Conservation (phyloP, 2,888 invertebrate species). For the Axea sp. region DNA sequence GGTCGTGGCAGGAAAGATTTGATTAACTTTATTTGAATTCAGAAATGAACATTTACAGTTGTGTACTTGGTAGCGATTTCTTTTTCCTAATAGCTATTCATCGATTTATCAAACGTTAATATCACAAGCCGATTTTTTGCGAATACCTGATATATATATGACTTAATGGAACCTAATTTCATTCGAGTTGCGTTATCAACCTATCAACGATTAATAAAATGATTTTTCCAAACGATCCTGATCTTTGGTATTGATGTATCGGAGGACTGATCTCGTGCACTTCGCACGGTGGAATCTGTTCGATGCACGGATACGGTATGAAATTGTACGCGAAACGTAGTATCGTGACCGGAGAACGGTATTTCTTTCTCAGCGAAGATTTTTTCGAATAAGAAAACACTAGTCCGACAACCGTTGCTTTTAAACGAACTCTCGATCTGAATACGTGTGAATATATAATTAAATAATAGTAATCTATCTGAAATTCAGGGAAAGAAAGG, state of each 20-base stretch:
- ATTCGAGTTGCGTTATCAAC: constrained; percentile 26
- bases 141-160: constrained; percentile 22
- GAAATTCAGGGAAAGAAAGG: constrained; percentile 6
- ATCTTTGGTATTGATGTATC: constrained; percentile 27
- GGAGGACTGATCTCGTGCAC: constrained; percentile 41
- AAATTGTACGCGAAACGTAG: constrained; percentile 53
- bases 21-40: constrained; percentile 28
- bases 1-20: constrained; percentile 30
- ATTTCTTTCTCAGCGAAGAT: constrained; percentile 53
- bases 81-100: constrained; percentile 21
- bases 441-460: constrained; percentile 47
- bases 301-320: constrained; percentile 54
- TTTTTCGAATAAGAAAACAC: constrained; percentile 42
- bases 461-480: constrained; percentile 23
- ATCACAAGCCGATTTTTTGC: constrained; percentile 37
- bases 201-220: constrained; percentile 46
- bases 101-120: constrained; percentile 26
- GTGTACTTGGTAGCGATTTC: constrained; percentile 14
- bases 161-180: constrained; percentile 44
- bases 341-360: constrained; percentile 60
- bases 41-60: constrained; percentile 34
- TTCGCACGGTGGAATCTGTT: constrained; percentile 54
- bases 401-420: constrained; percentile 42
- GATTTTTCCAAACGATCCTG: constrained; percentile 23
- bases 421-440: constrained; percentile 32